Conservation (phyloP, 23 tunicate species). For the Trididemnum miniatum region DNA sequence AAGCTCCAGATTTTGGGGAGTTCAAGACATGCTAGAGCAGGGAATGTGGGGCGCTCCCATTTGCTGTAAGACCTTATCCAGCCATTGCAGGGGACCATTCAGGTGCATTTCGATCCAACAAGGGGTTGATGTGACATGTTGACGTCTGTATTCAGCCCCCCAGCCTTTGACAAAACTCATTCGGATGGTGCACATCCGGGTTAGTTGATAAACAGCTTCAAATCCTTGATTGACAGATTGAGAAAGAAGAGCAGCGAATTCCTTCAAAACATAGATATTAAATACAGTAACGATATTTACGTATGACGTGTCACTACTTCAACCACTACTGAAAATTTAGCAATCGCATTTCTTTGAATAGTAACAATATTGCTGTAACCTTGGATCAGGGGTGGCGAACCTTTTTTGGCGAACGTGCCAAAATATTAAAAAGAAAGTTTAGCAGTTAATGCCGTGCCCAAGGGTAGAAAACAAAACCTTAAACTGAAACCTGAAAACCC, state of each 20-base stretch:
- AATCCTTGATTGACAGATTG: slow-evolving; percentile 97
- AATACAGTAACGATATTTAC: no score
- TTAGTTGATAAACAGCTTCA: slow-evolving; percentile 88
- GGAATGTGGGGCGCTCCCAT: slow-evolving; percentile 96
- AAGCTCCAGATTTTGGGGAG: no score
- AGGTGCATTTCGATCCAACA: slow-evolving; percentile 99
- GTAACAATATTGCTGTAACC: no score
- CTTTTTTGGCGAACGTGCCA: no score
- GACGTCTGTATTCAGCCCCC: slow-evolving; percentile 98
- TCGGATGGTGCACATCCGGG: slow-evolving; percentile 96
- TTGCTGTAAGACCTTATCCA: slow-evolving; percentile 91
- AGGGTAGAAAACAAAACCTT: no score
- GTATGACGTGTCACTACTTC: no score
- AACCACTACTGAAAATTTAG: no score
- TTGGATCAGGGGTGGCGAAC: no score
- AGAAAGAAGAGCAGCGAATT: slow-evolving; percentile 91
- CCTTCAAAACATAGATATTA: slow-evolving; percentile 40
- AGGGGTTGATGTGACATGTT: slow-evolving; percentile 96
- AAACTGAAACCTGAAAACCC: no score
- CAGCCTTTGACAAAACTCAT: slow-evolving; percentile 99
- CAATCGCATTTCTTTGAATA: no score
- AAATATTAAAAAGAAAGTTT: no score
- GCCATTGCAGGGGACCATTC: slow-evolving; percentile 98
- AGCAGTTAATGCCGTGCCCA: no score
- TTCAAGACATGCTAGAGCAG: slow-evolving; percentile 89